Evolutionary conservation across 1,140 invertebrate genomes (phyloP), one percentile per base, ranked within the genome.

Genomic region (Thaumatotibia leucotreta): DNA sequence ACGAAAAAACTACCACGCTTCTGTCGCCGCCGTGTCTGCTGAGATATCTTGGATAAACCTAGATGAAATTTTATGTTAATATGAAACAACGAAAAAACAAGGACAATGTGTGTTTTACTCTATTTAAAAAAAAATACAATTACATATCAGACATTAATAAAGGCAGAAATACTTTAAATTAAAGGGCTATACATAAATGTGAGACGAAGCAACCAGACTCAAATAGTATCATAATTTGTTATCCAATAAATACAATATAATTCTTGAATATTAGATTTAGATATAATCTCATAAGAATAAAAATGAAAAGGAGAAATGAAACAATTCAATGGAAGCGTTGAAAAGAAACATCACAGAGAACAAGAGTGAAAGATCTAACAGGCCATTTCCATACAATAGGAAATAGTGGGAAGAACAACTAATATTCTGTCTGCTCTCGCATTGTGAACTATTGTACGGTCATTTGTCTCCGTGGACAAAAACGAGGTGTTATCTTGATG

Each of bases 341-440:
- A 14, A 58, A 58, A 58, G 52, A 27, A 58, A 58, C 52, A 58
- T 58, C 24, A 24, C 23, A 27, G 4, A 27, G 11, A n/a, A 27
- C 24, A 17, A 58, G 52, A 24, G 52, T 58, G 52, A 58, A 58
- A 58, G 52, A 58, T 58, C 52, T 27, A 31, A 24, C 50, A 58
- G 27, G 23, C 24, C 24, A 58, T 58, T 58, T 58, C 52, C 52
- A 58, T 58, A 58, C 52, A 58, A 58, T 58, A 58, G 52, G 27
- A 58, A 58, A 58, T 11, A 58, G 52, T 58, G 52, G 52, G 52
- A 58, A 58, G 52, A 58, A 58, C 23, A 58, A 24, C n/a, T 58
- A 24, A 11, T n/a, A n/a, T 58, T 27, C 10, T 5, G 50, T 54
- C 50, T 14, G 23, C 52, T 58, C 24, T 58, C 52, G 5, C n/a